Evolutionary conservation across 2,113 vertebrate genomes (phyloP).

Genomic region (Peucedramus taeniatus): DNA sequence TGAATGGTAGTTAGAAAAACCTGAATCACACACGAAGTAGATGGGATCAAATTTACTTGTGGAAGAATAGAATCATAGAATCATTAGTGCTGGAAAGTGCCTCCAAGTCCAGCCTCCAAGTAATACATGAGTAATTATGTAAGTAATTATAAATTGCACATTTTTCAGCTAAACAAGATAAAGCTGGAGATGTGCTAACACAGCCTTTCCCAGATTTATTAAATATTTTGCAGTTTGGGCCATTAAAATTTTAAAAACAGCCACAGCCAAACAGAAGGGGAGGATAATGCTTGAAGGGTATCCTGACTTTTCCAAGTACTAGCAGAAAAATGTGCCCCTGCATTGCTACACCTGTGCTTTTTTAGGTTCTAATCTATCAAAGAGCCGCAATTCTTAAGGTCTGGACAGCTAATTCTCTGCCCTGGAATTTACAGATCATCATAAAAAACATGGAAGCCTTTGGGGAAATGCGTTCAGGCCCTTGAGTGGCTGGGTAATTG

Average conservation of each 20-base stretch:
- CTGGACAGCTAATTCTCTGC: neutral
- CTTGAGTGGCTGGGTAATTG: neutral
- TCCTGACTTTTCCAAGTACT: neutral
- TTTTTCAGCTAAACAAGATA: neutral
- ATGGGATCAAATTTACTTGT: neutral
- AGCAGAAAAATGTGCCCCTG: neutral
- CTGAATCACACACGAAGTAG: neutral
- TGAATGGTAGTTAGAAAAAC: neutral
- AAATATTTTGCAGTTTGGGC: neutral
- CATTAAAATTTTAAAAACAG: neutral
- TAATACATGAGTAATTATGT: neutral
- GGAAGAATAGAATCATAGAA: neutral
- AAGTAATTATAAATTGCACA: neutral
- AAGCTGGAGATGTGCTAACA: neutral
- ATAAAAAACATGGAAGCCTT: neutral
- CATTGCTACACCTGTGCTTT: neutral
- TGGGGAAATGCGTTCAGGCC: neutral
- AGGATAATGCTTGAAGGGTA: neutral
- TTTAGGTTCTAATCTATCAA: neutral
- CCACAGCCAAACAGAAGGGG: neutral
- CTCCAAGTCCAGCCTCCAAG: neutral
- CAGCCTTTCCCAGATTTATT: neutral
- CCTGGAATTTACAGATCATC: constrained; percentile 2
- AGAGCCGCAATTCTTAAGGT: neutral
- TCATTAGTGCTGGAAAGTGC: neutral